Percentiles rank a stretch among this genome's conserved stretches.
Conservation (phyloP, 2,888 invertebrate genomes). For the Eudemis profundana region DNA sequence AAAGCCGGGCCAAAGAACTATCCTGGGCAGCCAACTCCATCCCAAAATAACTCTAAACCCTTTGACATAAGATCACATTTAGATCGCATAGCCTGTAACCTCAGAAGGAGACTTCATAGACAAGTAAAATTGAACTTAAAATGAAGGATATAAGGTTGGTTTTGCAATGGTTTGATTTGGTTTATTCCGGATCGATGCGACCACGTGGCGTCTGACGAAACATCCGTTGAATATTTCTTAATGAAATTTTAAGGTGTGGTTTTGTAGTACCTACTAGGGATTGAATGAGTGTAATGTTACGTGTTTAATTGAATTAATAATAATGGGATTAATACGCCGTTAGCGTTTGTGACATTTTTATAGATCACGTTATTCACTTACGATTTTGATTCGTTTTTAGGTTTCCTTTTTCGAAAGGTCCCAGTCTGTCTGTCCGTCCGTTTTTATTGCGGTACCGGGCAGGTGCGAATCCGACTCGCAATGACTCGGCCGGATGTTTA, state of each 20-base stretch:
- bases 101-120: not conserved
- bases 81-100: not conserved
- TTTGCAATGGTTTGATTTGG: conserved; percentile 16
- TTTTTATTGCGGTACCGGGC: no score
- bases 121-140: not conserved
- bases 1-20: conserved; percentile 1
- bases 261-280: conserved; percentile 19
- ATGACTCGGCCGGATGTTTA: no score
- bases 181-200: conserved; percentile 51
- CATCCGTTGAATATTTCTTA: conserved; percentile 33
- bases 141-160: not conserved
- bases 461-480: no score
- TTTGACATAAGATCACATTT: conserved; percentile 13
- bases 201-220: conserved; percentile 49
- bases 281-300: not conserved
- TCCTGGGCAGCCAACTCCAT: not conserved
- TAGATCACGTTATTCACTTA: no score
- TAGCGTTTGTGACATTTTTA: not conserved
- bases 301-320: not conserved
- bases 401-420: no score
- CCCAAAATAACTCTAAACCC: conserved; percentile 17
- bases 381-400: no score
- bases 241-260: conserved; percentile 38
- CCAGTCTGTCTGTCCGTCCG: no score
- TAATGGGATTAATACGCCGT: not conserved